Conservation (phyloP, 1,140 invertebrate species). For the Drosophila ogumai region DNA sequence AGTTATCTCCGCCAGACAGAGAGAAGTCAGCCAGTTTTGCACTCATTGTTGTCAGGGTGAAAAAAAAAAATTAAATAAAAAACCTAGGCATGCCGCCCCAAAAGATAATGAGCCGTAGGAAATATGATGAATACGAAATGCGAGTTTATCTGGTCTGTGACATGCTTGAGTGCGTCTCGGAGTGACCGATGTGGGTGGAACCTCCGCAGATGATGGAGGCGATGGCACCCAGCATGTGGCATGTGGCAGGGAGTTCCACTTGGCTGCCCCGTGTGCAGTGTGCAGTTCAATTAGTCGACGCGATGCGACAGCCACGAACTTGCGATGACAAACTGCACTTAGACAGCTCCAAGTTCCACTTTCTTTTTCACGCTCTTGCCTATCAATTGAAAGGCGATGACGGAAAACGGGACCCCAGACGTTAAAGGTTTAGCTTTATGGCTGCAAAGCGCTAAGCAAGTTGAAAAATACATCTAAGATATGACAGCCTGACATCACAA, state of each 20-base stretch:
- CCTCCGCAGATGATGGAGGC: constrained; percentile 12
- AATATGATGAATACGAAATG: constrained; percentile 51
- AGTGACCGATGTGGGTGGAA: constrained; percentile 62
- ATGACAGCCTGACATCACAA: constrained; percentile 63
- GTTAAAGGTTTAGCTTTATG: constrained; percentile 11
- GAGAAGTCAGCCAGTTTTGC: constrained; percentile 29
- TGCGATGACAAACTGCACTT: constrained; percentile 54
- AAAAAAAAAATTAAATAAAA: constrained; percentile 4
- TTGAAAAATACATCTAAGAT: constrained; percentile 35
- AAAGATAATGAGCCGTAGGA: constrained; percentile 42
- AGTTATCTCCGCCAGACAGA: constrained; percentile 47
- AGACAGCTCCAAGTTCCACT: constrained; percentile 47
- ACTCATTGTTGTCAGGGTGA: constrained; percentile 38
- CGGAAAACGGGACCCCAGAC: constrained; percentile 2
- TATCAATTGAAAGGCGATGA: constrained; percentile 68
- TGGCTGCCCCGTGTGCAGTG: constrained; percentile 58
- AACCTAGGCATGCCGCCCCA: constrained; percentile 11
- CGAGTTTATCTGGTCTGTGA: constrained; percentile 44
- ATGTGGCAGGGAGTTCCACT: constrained; percentile 47
- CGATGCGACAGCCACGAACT: constrained; percentile 27
- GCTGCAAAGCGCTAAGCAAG: constrained; percentile 13
- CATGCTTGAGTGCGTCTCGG: constrained; percentile 48
- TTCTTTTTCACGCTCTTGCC: constrained; percentile 75
- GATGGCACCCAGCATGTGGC: constrained; percentile 18
- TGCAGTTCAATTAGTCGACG: constrained; percentile 52